A percentile compares a stretch with the other conserved stretches of the same genome.
Evolutionary conservation across 2,888 invertebrate genomes (phyloP).

Genomic region (Byasa hedistus): DNA sequence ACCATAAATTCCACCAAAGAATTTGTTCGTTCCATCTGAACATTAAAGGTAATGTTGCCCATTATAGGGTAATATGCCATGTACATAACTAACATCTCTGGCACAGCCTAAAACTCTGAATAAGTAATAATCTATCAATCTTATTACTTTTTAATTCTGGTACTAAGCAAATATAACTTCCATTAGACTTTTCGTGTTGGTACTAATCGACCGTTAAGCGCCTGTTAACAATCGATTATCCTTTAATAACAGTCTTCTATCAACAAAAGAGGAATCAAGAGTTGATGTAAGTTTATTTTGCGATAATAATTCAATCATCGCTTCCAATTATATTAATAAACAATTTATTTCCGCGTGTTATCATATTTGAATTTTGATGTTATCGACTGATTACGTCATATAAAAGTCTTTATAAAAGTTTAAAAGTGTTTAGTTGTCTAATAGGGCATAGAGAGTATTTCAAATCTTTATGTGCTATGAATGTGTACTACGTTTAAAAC

Average conservation of each 20-base stretch:
- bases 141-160: conserved; percentile 1
- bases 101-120: not conserved
- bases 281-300: not conserved
- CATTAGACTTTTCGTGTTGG: not conserved
- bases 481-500: too few species aligned
- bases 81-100: not conserved
- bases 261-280: not conserved
- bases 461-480: too few species aligned
- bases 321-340: not conserved
- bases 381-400: too few species aligned
- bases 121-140: not conserved
- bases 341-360: too few species aligned
- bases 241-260: not conserved
- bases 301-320: not conserved
- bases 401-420: too few species aligned
- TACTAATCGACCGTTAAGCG: not conserved
- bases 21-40: conserved; percentile 14
- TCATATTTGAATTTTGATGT: too few species aligned
- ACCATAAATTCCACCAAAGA: too few species aligned
- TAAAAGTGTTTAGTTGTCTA: too few species aligned
- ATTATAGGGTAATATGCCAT: conserved; percentile 14
- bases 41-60: conserved; percentile 1
- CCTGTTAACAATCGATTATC: not conserved
- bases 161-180: conserved; percentile 6
- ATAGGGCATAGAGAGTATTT: too few species aligned